Percentiles rank a stretch among this genome's conserved stretches.
Evolutionary conservation across 2,113 vertebrate species (phyloP).

Genomic region (Pithys albifrons): DNA sequence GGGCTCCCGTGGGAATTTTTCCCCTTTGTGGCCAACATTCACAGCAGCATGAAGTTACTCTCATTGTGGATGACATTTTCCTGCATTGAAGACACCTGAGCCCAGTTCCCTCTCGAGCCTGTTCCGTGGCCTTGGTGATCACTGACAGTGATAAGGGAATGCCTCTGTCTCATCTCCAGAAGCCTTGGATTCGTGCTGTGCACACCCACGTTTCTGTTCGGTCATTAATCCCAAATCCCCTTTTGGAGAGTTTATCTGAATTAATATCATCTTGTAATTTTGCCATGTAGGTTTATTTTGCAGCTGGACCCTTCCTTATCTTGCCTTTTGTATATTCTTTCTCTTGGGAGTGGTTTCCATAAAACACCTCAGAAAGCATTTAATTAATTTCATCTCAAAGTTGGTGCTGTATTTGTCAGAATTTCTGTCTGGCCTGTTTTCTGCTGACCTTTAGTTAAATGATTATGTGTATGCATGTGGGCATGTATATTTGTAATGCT

Average conservation of each 20-base stretch:
- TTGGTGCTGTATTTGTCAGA: not conserved
- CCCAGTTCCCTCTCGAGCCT: not conserved
- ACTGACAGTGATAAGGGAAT: not conserved
- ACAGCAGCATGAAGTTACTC: not conserved
- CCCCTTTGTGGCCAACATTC: not conserved
- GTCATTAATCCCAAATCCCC: not conserved
- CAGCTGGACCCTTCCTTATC: not conserved
- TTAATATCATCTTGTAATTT: not conserved
- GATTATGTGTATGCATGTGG: not conserved
- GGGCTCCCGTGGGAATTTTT: not conserved
- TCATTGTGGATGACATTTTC: not conserved
- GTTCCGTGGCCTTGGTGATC: not conserved
- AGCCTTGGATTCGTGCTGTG: not conserved
- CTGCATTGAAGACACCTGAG: not conserved
- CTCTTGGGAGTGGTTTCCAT: not conserved
- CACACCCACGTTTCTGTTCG: not conserved
- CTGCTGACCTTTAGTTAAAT: conserved; percentile 1
- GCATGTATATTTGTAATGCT: not conserved
- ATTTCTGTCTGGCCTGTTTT: not conserved
- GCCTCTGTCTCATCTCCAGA: not conserved
- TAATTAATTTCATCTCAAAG: not conserved
- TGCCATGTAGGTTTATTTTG: not conserved
- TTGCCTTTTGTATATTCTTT: not conserved
- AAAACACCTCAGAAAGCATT: not conserved
- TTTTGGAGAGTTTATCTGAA: not conserved